Evolutionary conservation across 1,140 invertebrate species (phyloP).

Genomic region (Vanessa atalanta): DNA sequence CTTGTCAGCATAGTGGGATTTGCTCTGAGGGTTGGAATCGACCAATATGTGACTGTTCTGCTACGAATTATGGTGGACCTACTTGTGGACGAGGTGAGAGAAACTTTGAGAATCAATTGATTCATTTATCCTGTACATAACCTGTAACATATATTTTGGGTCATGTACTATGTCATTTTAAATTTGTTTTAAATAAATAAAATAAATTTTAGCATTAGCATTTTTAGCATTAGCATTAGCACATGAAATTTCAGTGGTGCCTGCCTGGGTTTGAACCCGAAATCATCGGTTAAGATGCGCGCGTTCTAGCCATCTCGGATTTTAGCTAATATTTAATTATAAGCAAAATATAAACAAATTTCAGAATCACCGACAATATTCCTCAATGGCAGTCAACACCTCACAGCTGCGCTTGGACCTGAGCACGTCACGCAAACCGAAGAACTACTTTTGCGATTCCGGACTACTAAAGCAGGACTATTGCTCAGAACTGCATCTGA

Average conservation of each 20-base stretch:
- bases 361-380: conserved; percentile 92
- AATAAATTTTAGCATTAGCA: too few relatives aligned
- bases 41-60: conserved; percentile 96
- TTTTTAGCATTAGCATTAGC: too few relatives aligned
- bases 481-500: conserved; percentile 89
- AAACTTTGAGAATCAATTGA: background rate
- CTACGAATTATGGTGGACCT: conserved; percentile 93
- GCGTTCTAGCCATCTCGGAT: too few relatives aligned
- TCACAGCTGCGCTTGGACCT: conserved; percentile 89
- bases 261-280: too few relatives aligned
- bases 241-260: too few relatives aligned
- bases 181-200: too few relatives aligned
- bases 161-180: too few relatives aligned
- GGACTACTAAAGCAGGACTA: conserved; percentile 89
- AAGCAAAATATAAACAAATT: conserved; percentile 12
- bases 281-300: too few relatives aligned
- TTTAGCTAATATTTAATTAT: too few relatives aligned
- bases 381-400: conserved; percentile 94
- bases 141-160: background rate
- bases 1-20: conserved; percentile 94
- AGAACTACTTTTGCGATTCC: conserved; percentile 93
- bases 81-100: conserved; percentile 92
- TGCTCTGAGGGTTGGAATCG: conserved; percentile 98
- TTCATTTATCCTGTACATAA: too few relatives aligned
- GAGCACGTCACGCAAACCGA: conserved; percentile 95